Conservation (phyloP, 1,140 invertebrate species). For the Drosophila virilis region DNA sequence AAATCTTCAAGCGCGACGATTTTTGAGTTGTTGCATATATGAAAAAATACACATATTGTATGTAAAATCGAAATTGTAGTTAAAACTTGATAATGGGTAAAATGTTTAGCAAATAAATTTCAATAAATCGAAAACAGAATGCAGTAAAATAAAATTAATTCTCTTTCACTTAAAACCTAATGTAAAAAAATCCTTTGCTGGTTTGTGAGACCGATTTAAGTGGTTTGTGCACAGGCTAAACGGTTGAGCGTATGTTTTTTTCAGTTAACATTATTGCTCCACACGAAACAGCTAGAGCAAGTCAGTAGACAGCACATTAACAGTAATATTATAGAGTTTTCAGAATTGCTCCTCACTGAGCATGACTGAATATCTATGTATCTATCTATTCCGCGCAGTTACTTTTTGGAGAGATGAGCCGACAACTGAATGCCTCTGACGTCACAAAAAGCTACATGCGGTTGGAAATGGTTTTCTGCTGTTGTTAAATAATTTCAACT, state of each 20-base stretch:
- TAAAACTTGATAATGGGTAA: constrained; percentile 78
- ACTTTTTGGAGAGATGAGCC: not conserved
- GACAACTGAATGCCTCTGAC: not conserved
- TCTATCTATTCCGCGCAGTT: too few relatives aligned
- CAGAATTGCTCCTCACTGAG: constrained; percentile 23
- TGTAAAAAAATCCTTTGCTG: constrained; percentile 6
- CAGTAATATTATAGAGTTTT: not conserved
- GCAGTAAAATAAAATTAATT: constrained; percentile 57
- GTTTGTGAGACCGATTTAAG: not conserved
- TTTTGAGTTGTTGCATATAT: constrained; percentile 16
- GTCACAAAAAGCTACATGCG: not conserved
- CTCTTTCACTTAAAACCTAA: constrained; percentile 5
- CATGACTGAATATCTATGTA: not conserved
- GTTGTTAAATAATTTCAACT: too few relatives aligned
- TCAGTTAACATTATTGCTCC: not conserved
- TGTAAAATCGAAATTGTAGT: constrained; percentile 78
- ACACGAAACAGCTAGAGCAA: not conserved
- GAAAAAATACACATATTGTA: constrained; percentile 35
- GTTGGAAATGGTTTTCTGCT: too few relatives aligned
- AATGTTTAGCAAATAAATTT: constrained; percentile 76
- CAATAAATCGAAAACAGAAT: constrained; percentile 59
- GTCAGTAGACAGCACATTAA: not conserved
- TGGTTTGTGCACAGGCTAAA: constrained; percentile 25
- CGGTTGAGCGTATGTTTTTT: not conserved
- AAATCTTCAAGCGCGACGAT: constrained; percentile 39